Evolutionary conservation across 1,140 invertebrate genomes (phyloP).

Genomic region (Neodiprion pinetum): DNA sequence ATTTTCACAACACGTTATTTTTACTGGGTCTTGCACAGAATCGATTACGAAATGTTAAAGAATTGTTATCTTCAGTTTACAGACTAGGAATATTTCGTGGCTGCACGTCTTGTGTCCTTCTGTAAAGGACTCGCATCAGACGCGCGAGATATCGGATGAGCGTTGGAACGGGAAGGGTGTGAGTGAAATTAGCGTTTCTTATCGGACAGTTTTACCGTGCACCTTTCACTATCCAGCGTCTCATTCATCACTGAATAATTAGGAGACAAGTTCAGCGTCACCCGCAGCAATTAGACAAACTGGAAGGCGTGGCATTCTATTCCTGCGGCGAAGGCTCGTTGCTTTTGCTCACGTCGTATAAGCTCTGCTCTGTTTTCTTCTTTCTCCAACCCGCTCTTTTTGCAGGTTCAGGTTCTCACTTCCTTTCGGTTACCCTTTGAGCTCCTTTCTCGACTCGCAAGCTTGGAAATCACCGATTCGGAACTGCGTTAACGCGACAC

Average conservation of each 20-base stretch:
- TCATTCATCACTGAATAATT: slow-evolving; percentile 58
- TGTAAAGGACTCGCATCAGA: neutral
- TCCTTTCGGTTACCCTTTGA: slow-evolving; percentile 13
- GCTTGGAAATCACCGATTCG: neutral
- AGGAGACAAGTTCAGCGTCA: slow-evolving; percentile 52
- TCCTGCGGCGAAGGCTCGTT: slow-evolving; percentile 34
- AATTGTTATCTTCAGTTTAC: too few relatives aligned
- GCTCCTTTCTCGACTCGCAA: neutral
- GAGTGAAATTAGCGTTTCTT: slow-evolving; percentile 37
- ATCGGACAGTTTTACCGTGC: slow-evolving; percentile 40
- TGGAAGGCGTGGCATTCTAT: slow-evolving; percentile 55
- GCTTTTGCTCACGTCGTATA: too few relatives aligned
- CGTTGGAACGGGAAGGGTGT: slow-evolving; percentile 29
- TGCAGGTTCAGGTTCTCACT: slow-evolving; percentile 1
- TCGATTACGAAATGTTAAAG: too few relatives aligned
- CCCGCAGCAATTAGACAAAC: slow-evolving; percentile 57
- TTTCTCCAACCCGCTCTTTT: neutral
- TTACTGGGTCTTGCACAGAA: too few relatives aligned
- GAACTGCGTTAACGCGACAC: slow-evolving; percentile 5
- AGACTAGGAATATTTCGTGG: too few relatives aligned
- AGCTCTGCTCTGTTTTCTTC: neutral
- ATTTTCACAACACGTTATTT: too few relatives aligned
- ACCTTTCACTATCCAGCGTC: slow-evolving; percentile 30
- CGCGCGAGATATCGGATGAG: slow-evolving; percentile 10
- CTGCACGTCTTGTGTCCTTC: neutral